Conservation (phyloP, 2,888 invertebrate genomes). For the Pasiphila rectangulata region DNA sequence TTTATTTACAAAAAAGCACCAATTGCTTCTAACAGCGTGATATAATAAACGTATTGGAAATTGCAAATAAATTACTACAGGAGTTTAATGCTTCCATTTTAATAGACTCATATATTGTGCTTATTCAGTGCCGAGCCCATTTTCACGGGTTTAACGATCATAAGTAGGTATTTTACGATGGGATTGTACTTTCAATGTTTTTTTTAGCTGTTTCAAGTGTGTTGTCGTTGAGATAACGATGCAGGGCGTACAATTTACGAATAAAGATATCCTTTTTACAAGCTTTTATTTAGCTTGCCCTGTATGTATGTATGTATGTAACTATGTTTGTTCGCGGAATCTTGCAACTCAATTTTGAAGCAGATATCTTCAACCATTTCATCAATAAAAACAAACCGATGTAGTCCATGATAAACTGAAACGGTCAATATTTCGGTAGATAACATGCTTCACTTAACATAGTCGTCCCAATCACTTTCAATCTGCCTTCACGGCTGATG, state of each 20-base stretch:
- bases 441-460: conserved; percentile 3
- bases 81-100: conserved; percentile 67
- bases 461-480: conserved; percentile 11
- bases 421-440: not conserved
- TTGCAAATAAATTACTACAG: conserved; percentile 62
- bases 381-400: not conserved
- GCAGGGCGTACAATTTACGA: no score
- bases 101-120: conserved; percentile 68
- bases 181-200: conserved; percentile 24
- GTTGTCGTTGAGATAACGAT: not conserved
- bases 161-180: conserved; percentile 66
- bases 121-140: conserved; percentile 64
- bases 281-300: no score
- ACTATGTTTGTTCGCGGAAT: no score
- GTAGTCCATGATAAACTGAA: conserved; percentile 3
- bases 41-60: conserved; percentile 50
- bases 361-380: no score
- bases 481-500: conserved; percentile 20
- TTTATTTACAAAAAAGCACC: no score
- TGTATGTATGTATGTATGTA: no score
- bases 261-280: no score
- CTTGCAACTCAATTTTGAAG: no score
- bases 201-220: not conserved
- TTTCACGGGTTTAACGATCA: conserved; percentile 66
- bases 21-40: not conserved